Conservation (phyloP, 2,888 invertebrate species). For the Sthenelais limicola region DNA sequence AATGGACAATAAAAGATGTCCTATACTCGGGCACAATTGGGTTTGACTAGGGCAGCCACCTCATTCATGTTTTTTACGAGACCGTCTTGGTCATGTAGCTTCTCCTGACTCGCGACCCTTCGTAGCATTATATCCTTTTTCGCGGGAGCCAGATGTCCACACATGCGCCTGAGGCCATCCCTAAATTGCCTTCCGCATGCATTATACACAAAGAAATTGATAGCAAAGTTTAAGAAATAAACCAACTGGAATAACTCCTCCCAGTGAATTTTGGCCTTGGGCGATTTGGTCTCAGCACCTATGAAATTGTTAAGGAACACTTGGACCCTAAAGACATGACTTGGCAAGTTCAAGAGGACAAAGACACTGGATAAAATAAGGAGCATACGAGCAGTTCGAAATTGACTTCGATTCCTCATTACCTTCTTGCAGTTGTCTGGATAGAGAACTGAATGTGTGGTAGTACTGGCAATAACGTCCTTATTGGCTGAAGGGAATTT, state of each 20-base stretch:
- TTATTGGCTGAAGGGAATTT: constrained; percentile 13
- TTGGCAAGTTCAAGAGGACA: constrained; percentile 62
- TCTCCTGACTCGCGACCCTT: constrained; percentile 5
- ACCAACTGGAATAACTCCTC: constrained; percentile 48
- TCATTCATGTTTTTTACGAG: no score
- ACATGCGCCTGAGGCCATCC: constrained; percentile 36
- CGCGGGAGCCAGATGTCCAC: neutral
- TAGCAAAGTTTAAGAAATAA: constrained; percentile 50
- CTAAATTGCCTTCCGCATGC: constrained; percentile 51
- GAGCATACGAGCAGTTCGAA: constrained; percentile 55
- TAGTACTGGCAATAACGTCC: neutral
- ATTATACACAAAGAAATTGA: constrained; percentile 52
- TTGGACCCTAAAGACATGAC: constrained; percentile 58
- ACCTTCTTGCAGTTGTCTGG: constrained; percentile 5
- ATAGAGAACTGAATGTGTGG: constrained; percentile 3
- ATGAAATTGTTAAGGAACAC: constrained; percentile 31
- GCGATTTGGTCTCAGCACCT: neutral
- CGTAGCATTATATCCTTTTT: neutral
- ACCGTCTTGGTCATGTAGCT: neutral
- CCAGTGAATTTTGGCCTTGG: constrained; percentile 25
- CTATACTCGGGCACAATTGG: no score
- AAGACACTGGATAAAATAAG: constrained; percentile 62
- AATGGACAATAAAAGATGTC: no score
- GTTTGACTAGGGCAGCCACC: no score
- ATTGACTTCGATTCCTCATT: constrained; percentile 34